Evolutionary conservation across 2,888 invertebrate species (phyloP).

Genomic region (Callyntrura guangdongensis): DNA sequence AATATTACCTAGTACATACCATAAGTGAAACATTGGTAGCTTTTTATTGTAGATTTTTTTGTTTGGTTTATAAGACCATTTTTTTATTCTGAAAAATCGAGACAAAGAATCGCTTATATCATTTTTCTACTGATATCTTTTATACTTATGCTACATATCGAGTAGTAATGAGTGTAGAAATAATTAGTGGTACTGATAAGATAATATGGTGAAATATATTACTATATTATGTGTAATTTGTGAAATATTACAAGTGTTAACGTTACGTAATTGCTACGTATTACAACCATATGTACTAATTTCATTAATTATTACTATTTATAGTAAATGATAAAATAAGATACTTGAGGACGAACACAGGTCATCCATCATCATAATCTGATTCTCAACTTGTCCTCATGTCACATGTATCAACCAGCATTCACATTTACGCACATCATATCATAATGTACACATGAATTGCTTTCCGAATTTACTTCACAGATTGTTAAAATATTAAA

Average conservation of each 20-base stretch:
- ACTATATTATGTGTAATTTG: background rate
- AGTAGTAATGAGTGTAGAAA: background rate
- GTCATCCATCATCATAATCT: constrained; percentile 40
- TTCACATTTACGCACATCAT: constrained; percentile 10
- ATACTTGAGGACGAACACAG: constrained; percentile 46
- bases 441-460: background rate
- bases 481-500: background rate
- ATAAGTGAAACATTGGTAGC: constrained; percentile 14
- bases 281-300: background rate
- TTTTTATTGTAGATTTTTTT: background rate
- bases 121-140: background rate
- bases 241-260: constrained; percentile 6
- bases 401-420: constrained; percentile 17
- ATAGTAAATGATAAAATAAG: constrained; percentile 22
- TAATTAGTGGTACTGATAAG: background rate
- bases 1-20: background rate
- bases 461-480: background rate
- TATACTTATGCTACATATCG: constrained; percentile 6
- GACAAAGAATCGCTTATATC: background rate
- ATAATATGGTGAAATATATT: constrained; percentile 37
- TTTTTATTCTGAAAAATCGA: background rate
- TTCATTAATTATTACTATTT: background rate
- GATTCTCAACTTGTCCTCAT: constrained; percentile 13
- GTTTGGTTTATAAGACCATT: constrained; percentile 13
- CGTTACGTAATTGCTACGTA: background rate